These are phyloP conservation scores for Atherinomorus stipes DNA, from an alignment of 2,113 vertebrate species.

Conservation along the genomic window DNA sequence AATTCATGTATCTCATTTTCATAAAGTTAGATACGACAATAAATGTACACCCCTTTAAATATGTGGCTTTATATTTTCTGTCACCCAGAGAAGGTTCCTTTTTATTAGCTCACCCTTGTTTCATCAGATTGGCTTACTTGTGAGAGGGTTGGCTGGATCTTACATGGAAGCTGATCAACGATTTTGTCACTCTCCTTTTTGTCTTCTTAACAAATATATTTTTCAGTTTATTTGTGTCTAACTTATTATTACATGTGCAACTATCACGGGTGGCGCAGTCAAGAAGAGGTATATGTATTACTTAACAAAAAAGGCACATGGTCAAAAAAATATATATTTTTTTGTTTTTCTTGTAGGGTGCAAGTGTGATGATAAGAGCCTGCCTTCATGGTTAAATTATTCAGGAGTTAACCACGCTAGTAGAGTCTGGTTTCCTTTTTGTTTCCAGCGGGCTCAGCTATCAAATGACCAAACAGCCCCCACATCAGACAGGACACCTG, in stretches of 20 bases:
- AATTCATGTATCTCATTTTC: background rate
- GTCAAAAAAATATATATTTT: no score
- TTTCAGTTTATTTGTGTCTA: background rate
- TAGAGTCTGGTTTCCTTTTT: conserved; percentile 75
- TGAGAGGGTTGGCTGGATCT: background rate
- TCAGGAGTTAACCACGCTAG: conserved; percentile 65
- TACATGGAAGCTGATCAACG: no score
- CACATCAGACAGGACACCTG: conserved; percentile 45
- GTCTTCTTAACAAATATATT: background rate
- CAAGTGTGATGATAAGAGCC: conserved; percentile 50
- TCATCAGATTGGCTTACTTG: background rate
- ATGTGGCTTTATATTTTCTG: conserved; percentile 10
- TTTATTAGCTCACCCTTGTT: background rate
- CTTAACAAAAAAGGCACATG: conserved; percentile 15
- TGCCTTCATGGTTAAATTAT: conserved; percentile 79
- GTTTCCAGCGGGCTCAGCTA: conserved; percentile 49
- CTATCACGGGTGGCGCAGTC: background rate
- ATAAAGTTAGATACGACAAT: conserved; percentile 23
- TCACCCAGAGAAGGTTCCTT: background rate
- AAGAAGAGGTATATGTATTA: conserved; percentile 37
- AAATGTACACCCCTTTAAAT: conserved; percentile 24
- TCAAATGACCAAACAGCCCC: conserved; percentile 65
- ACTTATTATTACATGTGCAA: background rate
- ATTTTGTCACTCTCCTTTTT: background rate
- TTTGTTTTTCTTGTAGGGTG: conserved; percentile 25